Evolutionary conservation across 2,888 invertebrate genomes (phyloP).

Genomic region (Agonopterix heracliana): DNA sequence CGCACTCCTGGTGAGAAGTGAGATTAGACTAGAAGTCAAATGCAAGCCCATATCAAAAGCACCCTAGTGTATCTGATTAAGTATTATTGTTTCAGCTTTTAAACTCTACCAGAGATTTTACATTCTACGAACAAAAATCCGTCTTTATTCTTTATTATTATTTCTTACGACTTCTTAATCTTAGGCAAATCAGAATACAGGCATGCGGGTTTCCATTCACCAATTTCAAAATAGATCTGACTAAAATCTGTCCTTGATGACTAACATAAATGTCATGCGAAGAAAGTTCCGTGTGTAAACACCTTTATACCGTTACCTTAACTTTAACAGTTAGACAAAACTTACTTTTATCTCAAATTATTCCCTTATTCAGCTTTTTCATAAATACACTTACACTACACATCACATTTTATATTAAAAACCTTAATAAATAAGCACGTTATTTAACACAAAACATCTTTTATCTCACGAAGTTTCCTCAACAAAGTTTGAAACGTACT

Average conservation of each 20-base stretch:
- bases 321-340: slow-evolving; percentile 24
- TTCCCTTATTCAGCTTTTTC: slow-evolving; percentile 8
- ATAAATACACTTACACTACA: slow-evolving; percentile 16
- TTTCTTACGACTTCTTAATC: too few species aligned
- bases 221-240: too few species aligned
- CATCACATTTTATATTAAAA: slow-evolving; percentile 20
- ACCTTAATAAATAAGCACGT: slow-evolving; percentile 21
- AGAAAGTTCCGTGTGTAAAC: slow-evolving; percentile 52
- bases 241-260: slow-evolving; percentile 6
- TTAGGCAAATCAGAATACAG: too few species aligned
- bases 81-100: too few species aligned
- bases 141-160: too few species aligned
- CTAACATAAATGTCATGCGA: slow-evolving; percentile 13
- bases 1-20: too few species aligned
- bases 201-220: too few species aligned
- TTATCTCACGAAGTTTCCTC: slow-evolving; percentile 31
- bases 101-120: too few species aligned
- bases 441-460: slow-evolving; percentile 44
- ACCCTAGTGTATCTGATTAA: too few species aligned
- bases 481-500: slow-evolving; percentile 59
- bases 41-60: too few species aligned
- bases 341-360: slow-evolving; percentile 20
- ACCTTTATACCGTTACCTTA: slow-evolving; percentile 29
- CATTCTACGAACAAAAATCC: too few species aligned
- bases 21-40: too few species aligned